These are phyloP conservation scores for Antedon mediterranea DNA, from an alignment of 53 echinoderm and acorn worm species.

Conservation along the genomic window DNA sequence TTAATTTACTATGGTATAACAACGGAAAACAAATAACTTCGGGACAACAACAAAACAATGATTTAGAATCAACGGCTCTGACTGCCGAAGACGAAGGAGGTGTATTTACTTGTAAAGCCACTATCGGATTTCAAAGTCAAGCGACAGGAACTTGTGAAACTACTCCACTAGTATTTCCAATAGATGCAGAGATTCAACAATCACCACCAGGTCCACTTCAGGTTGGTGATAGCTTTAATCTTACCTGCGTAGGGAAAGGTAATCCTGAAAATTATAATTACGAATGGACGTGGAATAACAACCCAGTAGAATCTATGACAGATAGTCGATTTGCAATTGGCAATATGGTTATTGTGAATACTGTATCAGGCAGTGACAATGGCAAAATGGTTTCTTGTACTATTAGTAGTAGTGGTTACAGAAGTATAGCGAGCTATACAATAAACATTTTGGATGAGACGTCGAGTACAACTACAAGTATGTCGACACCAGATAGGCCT, in stretches of 20 bases:
- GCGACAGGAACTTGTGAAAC: background rate
- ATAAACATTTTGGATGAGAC: background rate
- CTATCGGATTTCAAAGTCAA: background rate
- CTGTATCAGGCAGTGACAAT: background rate
- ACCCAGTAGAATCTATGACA: background rate
- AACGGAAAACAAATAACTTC: background rate
- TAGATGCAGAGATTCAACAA: background rate
- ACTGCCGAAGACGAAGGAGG: background rate
- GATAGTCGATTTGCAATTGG: background rate
- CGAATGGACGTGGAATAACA: too few relatives aligned
- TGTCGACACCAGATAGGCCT: too few relatives aligned
- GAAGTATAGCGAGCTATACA: background rate
- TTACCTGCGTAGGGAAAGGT: background rate
- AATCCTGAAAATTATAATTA: background rate
- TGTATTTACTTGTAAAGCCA: background rate
- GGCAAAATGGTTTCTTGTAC: background rate
- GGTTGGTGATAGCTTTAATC: background rate
- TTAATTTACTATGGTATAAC: background rate
- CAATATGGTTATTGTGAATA: background rate
- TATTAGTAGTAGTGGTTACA: background rate
- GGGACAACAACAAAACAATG: background rate
- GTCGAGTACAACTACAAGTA: background rate
- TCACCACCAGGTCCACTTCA: background rate
- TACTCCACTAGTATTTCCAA: background rate
- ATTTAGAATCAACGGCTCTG: background rate